Conservation (phyloP, 2,113 vertebrate genomes). For the Macquaria australasica region DNA sequence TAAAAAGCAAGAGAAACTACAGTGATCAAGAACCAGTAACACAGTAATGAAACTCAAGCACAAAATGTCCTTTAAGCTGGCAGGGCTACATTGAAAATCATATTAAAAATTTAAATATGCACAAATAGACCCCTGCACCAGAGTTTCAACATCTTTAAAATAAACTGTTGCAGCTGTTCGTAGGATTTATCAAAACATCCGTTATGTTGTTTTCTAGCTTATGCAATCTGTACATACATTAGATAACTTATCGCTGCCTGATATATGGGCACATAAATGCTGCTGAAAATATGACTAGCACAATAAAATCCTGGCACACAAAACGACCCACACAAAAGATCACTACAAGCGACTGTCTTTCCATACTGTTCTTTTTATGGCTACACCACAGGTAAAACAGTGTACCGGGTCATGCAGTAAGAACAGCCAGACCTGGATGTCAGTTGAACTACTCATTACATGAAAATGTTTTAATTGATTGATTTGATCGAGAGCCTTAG, state of each 20-base stretch:
- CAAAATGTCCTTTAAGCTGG: background rate
- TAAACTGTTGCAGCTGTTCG: background rate
- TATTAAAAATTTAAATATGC: background rate
- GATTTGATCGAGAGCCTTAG: background rate
- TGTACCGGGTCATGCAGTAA: background rate
- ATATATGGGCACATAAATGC: background rate
- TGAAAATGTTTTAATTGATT: background rate
- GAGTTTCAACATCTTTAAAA: background rate
- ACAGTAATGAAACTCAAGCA: background rate
- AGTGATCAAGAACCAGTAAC: background rate
- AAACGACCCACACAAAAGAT: background rate
- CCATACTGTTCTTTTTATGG: background rate
- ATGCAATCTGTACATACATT: background rate
- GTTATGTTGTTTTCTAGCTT: background rate
- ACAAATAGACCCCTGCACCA: background rate
- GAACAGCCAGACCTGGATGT: background rate
- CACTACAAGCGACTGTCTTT: background rate
- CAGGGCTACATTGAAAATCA: background rate
- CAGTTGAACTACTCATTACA: background rate
- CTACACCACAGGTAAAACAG: constrained; percentile 6
- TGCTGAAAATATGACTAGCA: background rate
- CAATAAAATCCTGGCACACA: constrained; percentile 1
- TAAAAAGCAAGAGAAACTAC: background rate
- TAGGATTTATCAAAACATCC: background rate
- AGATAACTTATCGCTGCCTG: background rate